Evolutionary conservation across 2,888 invertebrate genomes (phyloP), one percentile per base, ranked within the genome.

Genomic region (Schrankia costaestrigalis): DNA sequence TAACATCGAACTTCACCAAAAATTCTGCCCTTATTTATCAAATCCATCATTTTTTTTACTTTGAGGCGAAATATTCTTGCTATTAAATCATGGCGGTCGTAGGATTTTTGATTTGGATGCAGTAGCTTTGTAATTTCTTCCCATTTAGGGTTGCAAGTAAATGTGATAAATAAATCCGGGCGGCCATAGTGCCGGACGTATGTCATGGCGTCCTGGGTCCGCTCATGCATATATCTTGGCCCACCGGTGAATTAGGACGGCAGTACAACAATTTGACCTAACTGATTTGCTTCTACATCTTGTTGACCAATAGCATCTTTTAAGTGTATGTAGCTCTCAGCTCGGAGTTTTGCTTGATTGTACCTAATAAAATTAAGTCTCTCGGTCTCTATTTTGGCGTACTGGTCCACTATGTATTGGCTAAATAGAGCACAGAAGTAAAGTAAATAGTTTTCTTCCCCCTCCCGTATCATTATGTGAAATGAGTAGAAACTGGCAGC

Each of bases 321-420:
- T 1, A 24, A n/a, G 8, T 31, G 24, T 18, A 29, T 22, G 15
- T 29, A 29, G 10, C 14, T 22, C 4, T 29, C 29, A 2, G 21
- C 29, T 2, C 29, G 11, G 5, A 28, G 17, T 17, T 35, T 24
- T 2, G 9, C 10, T 15, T 31, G 24, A 18, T 31, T 24, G 1
- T 14, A 18, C 11, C 24, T 9, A 8, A 41, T 41, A 26, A 5
- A 31, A 11, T 21, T 30, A 5, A 37, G n/a, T 17, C 37, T 23
- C 9, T 35, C 35, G 1, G 31, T 24, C n/a, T 37, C 31, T n/a
- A 33, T 38, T 33, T 38, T 33, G 7, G 29, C 33, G 15, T 38
- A 33, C 11, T n/a, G 8, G 13, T 38, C 29, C 12, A 32, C 37
- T 15, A 38, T 29, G 14, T 12, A 37, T 14, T 26, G 18, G 21